Conservation (phyloP, 2,797 vertebrate genomes). For the Mustela erminea region DNA sequence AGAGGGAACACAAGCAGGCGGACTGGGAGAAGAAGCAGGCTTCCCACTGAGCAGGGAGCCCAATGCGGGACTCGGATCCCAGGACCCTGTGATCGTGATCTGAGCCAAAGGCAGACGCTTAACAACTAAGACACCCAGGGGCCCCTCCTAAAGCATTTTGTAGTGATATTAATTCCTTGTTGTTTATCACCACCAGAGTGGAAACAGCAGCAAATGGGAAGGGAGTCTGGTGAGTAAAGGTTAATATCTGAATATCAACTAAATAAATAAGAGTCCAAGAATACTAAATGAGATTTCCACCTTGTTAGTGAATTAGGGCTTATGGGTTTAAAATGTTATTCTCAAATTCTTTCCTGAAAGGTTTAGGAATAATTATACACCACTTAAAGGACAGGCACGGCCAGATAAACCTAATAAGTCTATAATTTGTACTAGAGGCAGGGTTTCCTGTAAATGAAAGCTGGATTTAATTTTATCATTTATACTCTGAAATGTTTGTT, state of each 20-base stretch:
- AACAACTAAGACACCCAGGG: no score
- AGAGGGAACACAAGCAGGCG: no score
- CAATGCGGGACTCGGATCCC: no score
- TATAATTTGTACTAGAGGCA: slow-evolving; percentile 86
- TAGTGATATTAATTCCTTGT: slow-evolving; percentile 1
- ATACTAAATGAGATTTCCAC: slow-evolving; percentile 84
- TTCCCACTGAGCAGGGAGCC: no score
- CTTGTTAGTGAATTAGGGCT: slow-evolving; percentile 83
- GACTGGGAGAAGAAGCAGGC: no score
- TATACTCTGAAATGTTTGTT: slow-evolving; percentile 38
- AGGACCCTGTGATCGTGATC: no score
- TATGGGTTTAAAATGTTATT: slow-evolving; percentile 82
- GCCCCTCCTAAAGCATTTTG: background rate
- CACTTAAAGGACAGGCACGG: slow-evolving; percentile 85
- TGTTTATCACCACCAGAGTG: slow-evolving; percentile 49
- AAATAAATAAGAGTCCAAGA: background rate
- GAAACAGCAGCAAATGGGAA: slow-evolving; percentile 47
- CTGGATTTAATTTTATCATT: slow-evolving; percentile 72
- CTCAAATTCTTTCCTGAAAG: slow-evolving; percentile 87
- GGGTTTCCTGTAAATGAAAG: slow-evolving; percentile 67
- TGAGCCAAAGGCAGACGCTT: no score
- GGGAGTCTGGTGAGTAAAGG: slow-evolving; percentile 33
- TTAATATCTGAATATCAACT: slow-evolving; percentile 50
- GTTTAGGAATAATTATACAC: slow-evolving; percentile 87
- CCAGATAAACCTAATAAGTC: slow-evolving; percentile 84